Percentiles rank a stretch among this genome's conserved stretches.
Conservation (phyloP, 2,113 vertebrate genomes). For the Bufo bufo region DNA sequence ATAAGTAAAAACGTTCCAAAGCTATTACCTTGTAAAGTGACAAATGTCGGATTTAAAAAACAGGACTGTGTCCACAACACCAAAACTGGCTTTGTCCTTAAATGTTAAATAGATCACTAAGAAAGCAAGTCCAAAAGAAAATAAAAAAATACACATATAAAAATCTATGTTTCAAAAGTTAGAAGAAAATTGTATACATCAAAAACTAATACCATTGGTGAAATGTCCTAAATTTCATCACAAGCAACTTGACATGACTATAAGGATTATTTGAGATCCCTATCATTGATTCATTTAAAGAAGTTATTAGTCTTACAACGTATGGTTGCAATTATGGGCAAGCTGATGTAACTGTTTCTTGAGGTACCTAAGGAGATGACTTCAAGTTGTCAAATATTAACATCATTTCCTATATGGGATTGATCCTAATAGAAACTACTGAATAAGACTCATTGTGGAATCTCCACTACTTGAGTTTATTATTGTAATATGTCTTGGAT, state of each 20-base stretch:
- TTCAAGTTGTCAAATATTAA: slow-evolving; percentile 62
- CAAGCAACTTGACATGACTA: slow-evolving; percentile 73
- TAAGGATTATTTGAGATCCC: slow-evolving; percentile 66
- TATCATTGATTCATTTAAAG: slow-evolving; percentile 68
- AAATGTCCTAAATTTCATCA: slow-evolving; percentile 64
- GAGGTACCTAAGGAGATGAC: slow-evolving; percentile 71
- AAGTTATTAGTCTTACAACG: slow-evolving; percentile 67
- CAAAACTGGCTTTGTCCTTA: no score
- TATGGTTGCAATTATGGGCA: slow-evolving; percentile 74
- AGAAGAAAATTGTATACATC: neutral
- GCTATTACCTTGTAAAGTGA: no score
- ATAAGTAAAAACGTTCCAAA: no score
- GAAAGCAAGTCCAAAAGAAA: no score
- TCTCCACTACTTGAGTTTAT: slow-evolving; percentile 55
- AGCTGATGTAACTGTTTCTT: slow-evolving; percentile 73
- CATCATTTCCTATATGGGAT: slow-evolving; percentile 65
- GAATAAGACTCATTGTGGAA: slow-evolving; percentile 66
- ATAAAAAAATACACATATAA: no score
- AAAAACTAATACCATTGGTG: neutral
- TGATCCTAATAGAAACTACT: slow-evolving; percentile 64
- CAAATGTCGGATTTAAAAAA: no score
- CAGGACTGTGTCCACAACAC: no score
- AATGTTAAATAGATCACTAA: no score
- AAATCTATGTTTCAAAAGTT: no score
- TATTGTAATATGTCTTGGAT: slow-evolving; percentile 33